Percentiles rank a stretch among this genome's conserved stretches.
These are phyloP conservation scores for Himalopsyche kuldschensis DNA, from an alignment of 2,888 invertebrate species.

Conservation along the genomic window DNA sequence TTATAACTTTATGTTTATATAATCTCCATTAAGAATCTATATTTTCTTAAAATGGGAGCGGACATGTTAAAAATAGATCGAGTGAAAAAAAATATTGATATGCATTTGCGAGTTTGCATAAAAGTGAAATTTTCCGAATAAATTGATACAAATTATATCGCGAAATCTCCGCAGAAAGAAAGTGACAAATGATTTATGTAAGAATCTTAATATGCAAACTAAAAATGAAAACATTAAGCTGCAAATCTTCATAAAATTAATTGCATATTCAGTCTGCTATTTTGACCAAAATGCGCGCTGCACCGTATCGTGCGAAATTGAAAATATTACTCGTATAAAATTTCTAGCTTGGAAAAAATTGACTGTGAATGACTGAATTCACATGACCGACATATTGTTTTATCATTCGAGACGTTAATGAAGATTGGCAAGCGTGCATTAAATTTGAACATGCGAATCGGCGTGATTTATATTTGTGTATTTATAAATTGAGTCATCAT, in stretches of 20 bases:
- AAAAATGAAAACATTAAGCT: background rate
- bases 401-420: background rate
- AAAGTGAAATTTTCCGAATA: background rate
- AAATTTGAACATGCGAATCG: background rate
- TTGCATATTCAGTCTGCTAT: background rate
- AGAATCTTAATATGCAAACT: background rate
- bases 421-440: background rate
- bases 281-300: background rate
- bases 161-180: background rate
- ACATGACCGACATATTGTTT: background rate
- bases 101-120: background rate
- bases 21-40: no score
- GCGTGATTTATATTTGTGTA: background rate
- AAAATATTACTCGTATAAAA: background rate
- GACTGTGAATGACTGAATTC: background rate
- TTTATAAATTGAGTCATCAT: background rate
- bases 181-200: background rate
- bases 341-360: background rate
- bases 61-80: no score
- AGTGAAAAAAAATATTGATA: no score
- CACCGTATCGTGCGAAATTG: background rate
- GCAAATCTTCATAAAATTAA: background rate
- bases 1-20: no score
- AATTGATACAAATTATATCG: background rate
- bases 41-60: no score